A percentile compares a stretch with the other conserved stretches of the same genome.
phyloP scores from a whole-genome alignment of 1,140 invertebrate genomes.

The Lepidurus apus region DNA sequence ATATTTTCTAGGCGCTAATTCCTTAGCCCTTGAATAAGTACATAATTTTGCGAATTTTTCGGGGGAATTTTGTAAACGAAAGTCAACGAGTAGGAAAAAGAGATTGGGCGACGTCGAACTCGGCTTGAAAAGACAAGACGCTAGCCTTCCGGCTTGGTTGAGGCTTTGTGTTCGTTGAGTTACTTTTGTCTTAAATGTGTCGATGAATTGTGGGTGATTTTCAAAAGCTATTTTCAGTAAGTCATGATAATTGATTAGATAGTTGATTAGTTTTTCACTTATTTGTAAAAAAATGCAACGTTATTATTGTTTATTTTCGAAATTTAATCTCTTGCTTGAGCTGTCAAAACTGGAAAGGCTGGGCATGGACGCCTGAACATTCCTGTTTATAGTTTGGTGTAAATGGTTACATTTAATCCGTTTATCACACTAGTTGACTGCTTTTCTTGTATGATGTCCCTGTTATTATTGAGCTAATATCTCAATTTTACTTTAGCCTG shows the following conservation, averaged over 20 bases:
- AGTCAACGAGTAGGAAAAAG: background rate
- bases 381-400: background rate
- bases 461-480: too few relatives aligned
- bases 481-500: too few relatives aligned
- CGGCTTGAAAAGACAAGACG: conserved; percentile 17
- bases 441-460: too few relatives aligned
- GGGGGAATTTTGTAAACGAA: background rate
- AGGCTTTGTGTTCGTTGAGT: conserved; percentile 16
- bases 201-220: background rate
- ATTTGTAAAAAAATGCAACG: background rate
- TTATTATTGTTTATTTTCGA: background rate
- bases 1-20: background rate
- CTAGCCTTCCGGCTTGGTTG: conserved; percentile 16
- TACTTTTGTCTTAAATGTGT: background rate
- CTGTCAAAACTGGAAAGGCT: conserved; percentile 1
- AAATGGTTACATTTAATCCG: background rate
- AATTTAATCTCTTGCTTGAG: background rate
- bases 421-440: background rate
- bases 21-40: background rate
- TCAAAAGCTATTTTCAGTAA: background rate
- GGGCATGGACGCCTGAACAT: conserved; percentile 8
- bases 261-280: too few relatives aligned
- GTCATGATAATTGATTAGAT: background rate
- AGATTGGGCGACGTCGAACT: conserved; percentile 9
- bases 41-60: background rate